Percentiles rank a stretch among this genome's conserved stretches.
Conservation (phyloP, 2,888 invertebrate genomes). For the Ormyrus labotus region DNA sequence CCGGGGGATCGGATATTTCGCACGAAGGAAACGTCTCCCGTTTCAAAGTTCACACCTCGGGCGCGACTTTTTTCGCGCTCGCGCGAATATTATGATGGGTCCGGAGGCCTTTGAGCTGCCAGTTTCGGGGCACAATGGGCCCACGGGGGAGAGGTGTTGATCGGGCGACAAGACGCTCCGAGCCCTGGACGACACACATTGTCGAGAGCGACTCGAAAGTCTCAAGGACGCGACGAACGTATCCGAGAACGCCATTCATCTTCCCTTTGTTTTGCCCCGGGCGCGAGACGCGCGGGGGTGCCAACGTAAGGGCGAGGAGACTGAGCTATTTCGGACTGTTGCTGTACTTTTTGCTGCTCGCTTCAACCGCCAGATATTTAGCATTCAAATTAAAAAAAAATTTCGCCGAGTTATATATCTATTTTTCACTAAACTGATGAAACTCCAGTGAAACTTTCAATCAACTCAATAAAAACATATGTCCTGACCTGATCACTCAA, state of each 20-base stretch:
- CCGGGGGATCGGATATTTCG: slow-evolving; percentile 29
- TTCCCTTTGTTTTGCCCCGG: slow-evolving; percentile 14
- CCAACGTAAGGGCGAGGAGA: neutral
- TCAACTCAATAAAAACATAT: too few relatives aligned
- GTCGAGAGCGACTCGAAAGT: neutral
- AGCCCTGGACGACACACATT: slow-evolving; percentile 19
- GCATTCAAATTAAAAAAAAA: too few relatives aligned
- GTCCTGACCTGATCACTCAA: too few relatives aligned
- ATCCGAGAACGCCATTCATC: slow-evolving; percentile 12
- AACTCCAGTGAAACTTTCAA: too few relatives aligned
- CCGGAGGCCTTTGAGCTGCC: slow-evolving; percentile 72
- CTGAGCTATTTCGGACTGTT: neutral
- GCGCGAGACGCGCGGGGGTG: too few relatives aligned
- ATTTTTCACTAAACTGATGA: too few relatives aligned
- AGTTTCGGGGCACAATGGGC: slow-evolving; percentile 54
- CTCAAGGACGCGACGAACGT: slow-evolving; percentile 3
- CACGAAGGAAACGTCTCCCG: slow-evolving; percentile 24
- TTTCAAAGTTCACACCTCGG: slow-evolving; percentile 61
- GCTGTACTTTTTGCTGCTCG: too few relatives aligned
- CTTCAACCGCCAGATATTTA: too few relatives aligned
- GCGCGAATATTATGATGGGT: slow-evolving; percentile 75
- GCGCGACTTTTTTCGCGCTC: slow-evolving; percentile 56
- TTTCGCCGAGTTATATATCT: too few relatives aligned
- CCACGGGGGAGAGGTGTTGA: slow-evolving; percentile 18
- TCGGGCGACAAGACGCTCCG: slow-evolving; percentile 35